These are phyloP conservation scores for Chionodraco myersi DNA, from an alignment of 2,113 vertebrate genomes.

Conservation along the genomic window DNA sequence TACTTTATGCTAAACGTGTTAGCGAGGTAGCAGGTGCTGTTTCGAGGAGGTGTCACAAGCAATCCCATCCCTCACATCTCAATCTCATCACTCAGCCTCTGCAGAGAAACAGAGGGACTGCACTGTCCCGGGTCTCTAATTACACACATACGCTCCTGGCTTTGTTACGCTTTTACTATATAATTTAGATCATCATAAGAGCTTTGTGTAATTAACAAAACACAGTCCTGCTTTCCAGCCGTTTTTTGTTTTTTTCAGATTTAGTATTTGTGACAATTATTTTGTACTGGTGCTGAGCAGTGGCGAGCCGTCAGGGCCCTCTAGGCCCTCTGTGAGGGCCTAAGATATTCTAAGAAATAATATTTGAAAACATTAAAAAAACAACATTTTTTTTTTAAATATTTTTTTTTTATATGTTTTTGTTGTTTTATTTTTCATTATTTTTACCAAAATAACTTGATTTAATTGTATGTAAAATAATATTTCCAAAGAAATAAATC, in stretches of 20 bases:
- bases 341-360: too few relatives aligned
- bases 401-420: too few relatives aligned
- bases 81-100: constrained; percentile 70
- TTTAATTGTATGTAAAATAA: too few relatives aligned
- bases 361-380: too few relatives aligned
- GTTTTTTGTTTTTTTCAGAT: neutral
- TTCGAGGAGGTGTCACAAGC: constrained; percentile 74
- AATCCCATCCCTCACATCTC: constrained; percentile 74
- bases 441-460: too few relatives aligned
- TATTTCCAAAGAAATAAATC: too few relatives aligned
- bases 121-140: constrained; percentile 47
- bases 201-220: constrained; percentile 6
- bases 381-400: too few relatives aligned
- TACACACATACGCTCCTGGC: constrained; percentile 30
- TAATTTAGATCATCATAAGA: constrained; percentile 32
- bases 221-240: constrained; percentile 1
- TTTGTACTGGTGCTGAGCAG: neutral
- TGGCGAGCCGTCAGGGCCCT: too few relatives aligned
- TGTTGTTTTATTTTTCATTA: too few relatives aligned
- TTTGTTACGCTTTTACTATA: constrained; percentile 43
- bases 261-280: constrained; percentile 9
- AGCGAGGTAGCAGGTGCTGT: constrained; percentile 81
- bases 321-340: too few relatives aligned
- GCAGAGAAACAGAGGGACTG: constrained; percentile 29
- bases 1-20: constrained; percentile 82